Conservation (phyloP, 1,140 invertebrate genomes). For the Luehdorfia chinensis region DNA sequence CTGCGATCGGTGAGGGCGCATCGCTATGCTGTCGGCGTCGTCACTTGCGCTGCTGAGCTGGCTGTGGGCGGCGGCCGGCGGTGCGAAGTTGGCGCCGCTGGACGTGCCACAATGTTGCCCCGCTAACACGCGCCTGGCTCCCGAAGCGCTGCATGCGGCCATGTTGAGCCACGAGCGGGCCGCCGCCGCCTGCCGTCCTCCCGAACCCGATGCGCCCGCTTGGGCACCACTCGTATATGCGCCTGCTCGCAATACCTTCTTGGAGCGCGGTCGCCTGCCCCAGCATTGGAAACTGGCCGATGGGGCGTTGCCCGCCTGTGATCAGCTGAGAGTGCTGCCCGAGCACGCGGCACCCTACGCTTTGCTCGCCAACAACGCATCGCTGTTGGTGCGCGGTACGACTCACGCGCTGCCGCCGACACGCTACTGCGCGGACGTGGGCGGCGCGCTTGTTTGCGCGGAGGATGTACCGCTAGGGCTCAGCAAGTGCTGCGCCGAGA, state of each 20-base stretch:
- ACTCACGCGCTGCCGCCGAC: constrained; percentile 48
- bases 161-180: constrained; percentile 20
- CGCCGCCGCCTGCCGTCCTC: constrained; percentile 23
- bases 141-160: constrained; percentile 28
- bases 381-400: constrained; percentile 69
- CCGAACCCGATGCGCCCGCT: constrained; percentile 30
- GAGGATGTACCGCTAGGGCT: constrained; percentile 38
- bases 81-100: constrained; percentile 44
- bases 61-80: constrained; percentile 36
- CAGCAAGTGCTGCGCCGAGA: constrained; percentile 52
- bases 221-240: constrained; percentile 78
- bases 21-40: constrained; percentile 16
- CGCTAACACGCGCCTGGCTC: constrained; percentile 53
- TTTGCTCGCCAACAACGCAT: constrained; percentile 78
- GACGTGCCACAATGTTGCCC: constrained; percentile 77
- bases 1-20: constrained; percentile 53
- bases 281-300: constrained; percentile 68
- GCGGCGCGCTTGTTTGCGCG: constrained; percentile 78
- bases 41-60: constrained; percentile 41
- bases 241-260: constrained; percentile 38
- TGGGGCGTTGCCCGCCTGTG: constrained; percentile 58
- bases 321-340: constrained; percentile 31
- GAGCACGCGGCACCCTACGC: constrained; percentile 60
- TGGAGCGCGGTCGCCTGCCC: constrained; percentile 57
- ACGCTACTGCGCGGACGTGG: constrained; percentile 80